Evolutionary conservation across 2,888 invertebrate genomes (phyloP), one percentile per base, ranked within the genome.

Genomic region (Julus scanicus): DNA sequence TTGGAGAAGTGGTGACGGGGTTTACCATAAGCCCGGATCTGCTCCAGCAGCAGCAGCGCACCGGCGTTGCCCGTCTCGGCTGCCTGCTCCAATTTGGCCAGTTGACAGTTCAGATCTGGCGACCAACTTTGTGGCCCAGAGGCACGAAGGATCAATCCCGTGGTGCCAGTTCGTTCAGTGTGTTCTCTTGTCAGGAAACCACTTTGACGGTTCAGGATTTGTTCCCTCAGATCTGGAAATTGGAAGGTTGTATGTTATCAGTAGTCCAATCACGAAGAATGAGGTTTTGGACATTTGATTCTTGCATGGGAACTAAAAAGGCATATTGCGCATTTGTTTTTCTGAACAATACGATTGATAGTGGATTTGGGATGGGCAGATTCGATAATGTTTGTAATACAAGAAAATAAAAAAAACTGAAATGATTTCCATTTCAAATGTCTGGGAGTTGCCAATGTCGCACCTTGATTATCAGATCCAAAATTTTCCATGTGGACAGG

Each of bases 1-100:
- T 80, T 80, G 37, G 80, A 80, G 80, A 80, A 80, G 13, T 80
- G 80, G 20, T 80, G 80, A 11, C 80, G 80, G 4, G 37, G 80
- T 37, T 80, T 80, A 37, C 80, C 80, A 37, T 37, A 80, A 37
- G 80, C 80, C 13, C 13, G 11, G 37, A 80, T 80, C 80, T 80
- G 80, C 80, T 80, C 80, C 80, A 80, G 37, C 11, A 80, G 80
- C 3, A 80, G 37, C 11, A 80, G 37, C 1, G 80, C 80, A 15
- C 29, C 11, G 13, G 37, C 80, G 5, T 80, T 37, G 20, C 80
- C 80, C 9, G 37, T 80, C 5, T 80, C 37, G 37, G 80, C 80
- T 13, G 13, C 80, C 37, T 37, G 80, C 37, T 80, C 13, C 11
- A 80, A 13, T 11, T 13, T 37, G 37, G 37, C 80, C 37, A 80